Base-by-base conservation (phyloP, 2,888 invertebrate species). In the Eledona agricola region DNA sequence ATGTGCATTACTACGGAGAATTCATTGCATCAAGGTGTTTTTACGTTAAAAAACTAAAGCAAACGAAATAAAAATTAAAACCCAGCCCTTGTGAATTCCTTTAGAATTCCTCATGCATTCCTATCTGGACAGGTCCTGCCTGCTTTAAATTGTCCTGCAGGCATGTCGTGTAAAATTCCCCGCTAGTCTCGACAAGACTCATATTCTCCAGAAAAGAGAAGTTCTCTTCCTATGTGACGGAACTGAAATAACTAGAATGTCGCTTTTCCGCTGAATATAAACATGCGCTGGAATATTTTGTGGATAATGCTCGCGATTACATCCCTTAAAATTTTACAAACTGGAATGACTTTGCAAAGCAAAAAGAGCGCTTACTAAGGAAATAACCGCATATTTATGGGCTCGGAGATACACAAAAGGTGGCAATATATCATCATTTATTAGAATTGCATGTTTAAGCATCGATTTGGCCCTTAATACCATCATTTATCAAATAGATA, bases 351-450 rank as follows among this genome's bases (percentile, higher is more conserved):
- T 42, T 45, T 42, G 22, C 53, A 57, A 57, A 59, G 55, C 58
- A 57, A 55, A 31, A 38, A 35, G 52, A 32, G 29, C 32, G 45
- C 11, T 46, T 25, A 34, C 17, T 55, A 57, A 50, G 37, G 55
- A 45, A 57, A 58, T 58, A 59, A 50, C 57, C 31, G n/a, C 40
- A 53, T 59, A 65, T 64, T 64, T 64, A 63, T 58, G 57, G 55
- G 51, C 55, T 40, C 51, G 47, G 50, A 54, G 59, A 57, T 58
- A 55, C 53, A 62, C 58, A 62, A 60, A 64, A 56, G 62, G 49
- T 55, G 51, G 61, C 57, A 55, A 66, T 67, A 65, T 59, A 69
- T 69, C 66, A 65, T 66, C 66, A 59, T 68, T 66, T 67, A 69
- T 69, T 66, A 65, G 63, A 64, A 64, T 62, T 52, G 59, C 66